Evolutionary conservation across 1,140 invertebrate species (phyloP).

Genomic region (Helicorthomorpha holstii): DNA sequence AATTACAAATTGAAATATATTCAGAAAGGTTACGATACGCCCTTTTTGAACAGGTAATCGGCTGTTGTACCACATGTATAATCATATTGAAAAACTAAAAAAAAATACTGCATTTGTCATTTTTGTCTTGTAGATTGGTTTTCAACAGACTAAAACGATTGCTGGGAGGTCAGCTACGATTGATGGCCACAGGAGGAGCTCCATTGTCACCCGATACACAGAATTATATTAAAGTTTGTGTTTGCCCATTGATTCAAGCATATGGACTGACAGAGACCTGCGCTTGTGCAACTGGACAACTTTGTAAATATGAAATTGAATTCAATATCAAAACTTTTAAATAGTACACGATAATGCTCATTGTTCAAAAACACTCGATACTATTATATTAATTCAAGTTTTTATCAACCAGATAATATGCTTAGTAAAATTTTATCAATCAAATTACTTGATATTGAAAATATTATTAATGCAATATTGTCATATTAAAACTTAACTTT

Average conservation of each 20-base stretch:
- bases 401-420: too few species aligned
- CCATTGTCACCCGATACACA: conserved; percentile 92
- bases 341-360: not conserved
- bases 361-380: not conserved
- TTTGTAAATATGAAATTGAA: too few species aligned
- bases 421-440: too few species aligned
- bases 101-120: not conserved
- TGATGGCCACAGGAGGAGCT: conserved; percentile 83
- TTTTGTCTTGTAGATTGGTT: conserved; percentile 36
- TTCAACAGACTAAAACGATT: conserved; percentile 59
- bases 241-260: conserved; percentile 77
- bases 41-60: conserved; percentile 17
- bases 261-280: conserved; percentile 96
- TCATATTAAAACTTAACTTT: too few species aligned
- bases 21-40: conserved; percentile 25
- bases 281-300: conserved; percentile 75
- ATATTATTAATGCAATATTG: too few species aligned
- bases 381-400: too few species aligned
- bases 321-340: conserved; percentile 70
- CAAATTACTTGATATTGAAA: too few species aligned
- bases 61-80: not conserved
- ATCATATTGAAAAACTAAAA: too few species aligned
- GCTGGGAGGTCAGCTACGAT: conserved; percentile 68
- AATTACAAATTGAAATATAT: conserved; percentile 65
- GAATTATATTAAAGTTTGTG: conserved; percentile 78